Conservation (phyloP, 2,113 vertebrate genomes). For the Pollachius pollachius region DNA sequence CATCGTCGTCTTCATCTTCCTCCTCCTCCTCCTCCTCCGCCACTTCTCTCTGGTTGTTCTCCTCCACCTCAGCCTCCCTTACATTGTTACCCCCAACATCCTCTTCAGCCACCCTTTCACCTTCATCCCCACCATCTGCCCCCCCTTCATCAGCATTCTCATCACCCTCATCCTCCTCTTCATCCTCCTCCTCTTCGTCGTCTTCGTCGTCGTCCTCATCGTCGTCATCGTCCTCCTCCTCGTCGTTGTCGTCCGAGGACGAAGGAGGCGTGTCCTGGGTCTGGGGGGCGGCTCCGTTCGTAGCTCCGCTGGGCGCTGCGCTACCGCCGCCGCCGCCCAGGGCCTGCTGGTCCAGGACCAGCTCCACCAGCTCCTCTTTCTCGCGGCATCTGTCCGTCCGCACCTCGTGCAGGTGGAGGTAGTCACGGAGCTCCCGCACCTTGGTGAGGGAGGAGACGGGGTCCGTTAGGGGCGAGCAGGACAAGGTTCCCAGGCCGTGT, state of each 20-base stretch:
- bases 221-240: not conserved
- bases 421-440: conserved; percentile 87
- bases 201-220: not conserved
- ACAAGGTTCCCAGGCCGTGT: not conserved
- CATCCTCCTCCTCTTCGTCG: not conserved
- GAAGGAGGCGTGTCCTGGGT: not conserved
- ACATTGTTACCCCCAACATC: not conserved
- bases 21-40: not conserved
- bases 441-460: conserved; percentile 45
- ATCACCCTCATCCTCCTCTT: conserved; percentile 16
- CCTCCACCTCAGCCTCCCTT: not conserved
- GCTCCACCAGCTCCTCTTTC: conserved; percentile 85
- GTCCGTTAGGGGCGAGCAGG: not conserved
- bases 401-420: conserved; percentile 80
- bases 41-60: not conserved
- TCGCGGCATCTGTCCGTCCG: conserved; percentile 83
- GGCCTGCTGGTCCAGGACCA: conserved; percentile 80
- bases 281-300: not conserved
- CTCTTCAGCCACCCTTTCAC: not conserved
- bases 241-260: conserved; percentile 13
- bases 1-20: not conserved
- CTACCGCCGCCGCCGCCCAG: conserved; percentile 24
- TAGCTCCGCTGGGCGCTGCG: not conserved
- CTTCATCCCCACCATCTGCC: not conserved
- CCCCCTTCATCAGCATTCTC: not conserved